These are phyloP conservation scores for Ormyrus nitidulus DNA, from an alignment of 2,888 invertebrate genomes.

Conservation along the genomic window DNA sequence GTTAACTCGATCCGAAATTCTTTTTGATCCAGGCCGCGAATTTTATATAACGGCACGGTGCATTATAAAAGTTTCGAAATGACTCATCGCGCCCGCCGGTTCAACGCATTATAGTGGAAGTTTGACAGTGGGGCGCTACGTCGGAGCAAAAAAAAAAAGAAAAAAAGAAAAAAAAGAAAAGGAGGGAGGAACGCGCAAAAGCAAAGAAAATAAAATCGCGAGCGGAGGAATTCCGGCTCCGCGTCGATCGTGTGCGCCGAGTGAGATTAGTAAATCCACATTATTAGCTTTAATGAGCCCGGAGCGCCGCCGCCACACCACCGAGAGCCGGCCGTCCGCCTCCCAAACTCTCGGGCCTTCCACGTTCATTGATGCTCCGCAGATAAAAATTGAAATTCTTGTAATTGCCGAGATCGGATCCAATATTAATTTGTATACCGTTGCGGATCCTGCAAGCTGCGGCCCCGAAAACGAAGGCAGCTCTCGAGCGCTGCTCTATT, in stretches of 20 bases:
- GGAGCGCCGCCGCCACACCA: slow-evolving; percentile 56
- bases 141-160: neutral
- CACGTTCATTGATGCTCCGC: neutral
- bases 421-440: too few relatives aligned
- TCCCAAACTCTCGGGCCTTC: neutral
- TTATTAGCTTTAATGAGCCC: slow-evolving; percentile 73
- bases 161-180: slow-evolving; percentile 1
- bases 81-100: slow-evolving; percentile 40
- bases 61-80: slow-evolving; percentile 35
- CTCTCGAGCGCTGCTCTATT: slow-evolving; percentile 65
- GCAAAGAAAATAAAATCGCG: neutral
- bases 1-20: neutral
- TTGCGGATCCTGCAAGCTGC: slow-evolving; percentile 55
- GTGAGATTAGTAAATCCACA: slow-evolving; percentile 72
- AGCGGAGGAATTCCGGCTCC: slow-evolving; percentile 23
- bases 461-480: slow-evolving; percentile 60
- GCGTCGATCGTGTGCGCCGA: slow-evolving; percentile 29
- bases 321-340: slow-evolving; percentile 10
- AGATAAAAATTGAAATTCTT: neutral
- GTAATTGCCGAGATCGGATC: too few relatives aligned
- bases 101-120: neutral
- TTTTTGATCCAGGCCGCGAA: slow-evolving; percentile 35
- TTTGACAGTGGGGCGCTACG: slow-evolving; percentile 37
- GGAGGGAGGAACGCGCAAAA: neutral
- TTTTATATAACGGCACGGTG: slow-evolving; percentile 20